Evolutionary conservation across 2,113 vertebrate species (phyloP).

Genomic region (Chaetodon trifascialis): DNA sequence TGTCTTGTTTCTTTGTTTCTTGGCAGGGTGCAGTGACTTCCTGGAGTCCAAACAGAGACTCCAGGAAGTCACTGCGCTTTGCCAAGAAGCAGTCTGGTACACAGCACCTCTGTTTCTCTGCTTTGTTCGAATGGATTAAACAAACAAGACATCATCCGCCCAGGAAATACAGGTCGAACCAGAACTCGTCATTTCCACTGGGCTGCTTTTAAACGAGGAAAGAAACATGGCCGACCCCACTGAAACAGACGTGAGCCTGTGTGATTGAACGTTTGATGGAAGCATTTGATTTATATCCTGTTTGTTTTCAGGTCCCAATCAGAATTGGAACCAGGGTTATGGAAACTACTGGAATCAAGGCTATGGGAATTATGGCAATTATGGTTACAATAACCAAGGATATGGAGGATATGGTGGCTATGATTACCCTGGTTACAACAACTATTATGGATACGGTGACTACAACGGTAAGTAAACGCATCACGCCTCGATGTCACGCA

Average conservation of each 20-base stretch:
- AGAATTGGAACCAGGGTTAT: slow-evolving; percentile 98
- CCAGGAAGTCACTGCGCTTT: too few relatives aligned
- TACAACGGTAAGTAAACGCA: slow-evolving; percentile 93
- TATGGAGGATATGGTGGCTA: slow-evolving; percentile 98
- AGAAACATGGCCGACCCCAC: background rate
- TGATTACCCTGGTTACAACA: slow-evolving; percentile 99
- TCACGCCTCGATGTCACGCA: slow-evolving; percentile 42
- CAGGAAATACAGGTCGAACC: background rate
- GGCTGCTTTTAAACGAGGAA: too few relatives aligned
- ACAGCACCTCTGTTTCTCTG: too few relatives aligned
- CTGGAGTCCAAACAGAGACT: too few relatives aligned
- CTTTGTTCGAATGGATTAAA: too few relatives aligned
- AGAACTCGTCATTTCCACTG: background rate
- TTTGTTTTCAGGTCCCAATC: slow-evolving; percentile 90
- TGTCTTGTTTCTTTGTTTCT: too few relatives aligned
- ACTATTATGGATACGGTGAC: slow-evolving; percentile 98
- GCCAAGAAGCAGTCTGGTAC: too few relatives aligned
- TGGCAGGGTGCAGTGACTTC: too few relatives aligned
- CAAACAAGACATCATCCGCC: too few relatives aligned
- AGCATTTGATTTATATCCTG: background rate
- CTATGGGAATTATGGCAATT: slow-evolving; percentile 92
- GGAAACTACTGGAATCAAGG: slow-evolving; percentile 99
- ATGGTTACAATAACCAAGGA: slow-evolving; percentile 97
- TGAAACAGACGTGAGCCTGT: too few relatives aligned
- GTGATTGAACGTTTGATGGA: too few relatives aligned